Percentiles rank a stretch among this genome's conserved stretches.
Evolutionary conservation across 1,140 invertebrate genomes (phyloP).

Genomic region (Drosophila lini): DNA sequence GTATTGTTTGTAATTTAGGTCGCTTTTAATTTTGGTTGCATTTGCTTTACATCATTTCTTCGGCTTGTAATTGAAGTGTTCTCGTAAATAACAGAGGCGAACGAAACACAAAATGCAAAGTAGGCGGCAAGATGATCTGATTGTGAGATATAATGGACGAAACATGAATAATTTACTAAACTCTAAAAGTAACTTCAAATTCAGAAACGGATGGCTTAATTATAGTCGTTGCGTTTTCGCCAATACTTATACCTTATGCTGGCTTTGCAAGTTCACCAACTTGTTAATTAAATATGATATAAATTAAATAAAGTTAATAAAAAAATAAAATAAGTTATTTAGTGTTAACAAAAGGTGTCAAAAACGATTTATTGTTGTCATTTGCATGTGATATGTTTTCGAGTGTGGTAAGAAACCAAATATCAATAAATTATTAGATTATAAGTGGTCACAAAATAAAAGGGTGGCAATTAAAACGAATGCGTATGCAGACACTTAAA

Average conservation of each 20-base stretch:
- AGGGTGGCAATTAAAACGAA: slow-evolving; percentile 17
- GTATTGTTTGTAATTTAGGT: slow-evolving; percentile 72
- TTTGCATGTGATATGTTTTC: slow-evolving; percentile 63
- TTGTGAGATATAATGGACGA: slow-evolving; percentile 16
- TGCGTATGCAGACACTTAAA: slow-evolving; percentile 37
- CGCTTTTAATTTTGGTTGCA: slow-evolving; percentile 59
- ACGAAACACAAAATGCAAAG: slow-evolving; percentile 18
- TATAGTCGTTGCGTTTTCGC: slow-evolving; percentile 18
- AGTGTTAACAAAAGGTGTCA: slow-evolving; percentile 64
- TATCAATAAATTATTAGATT: slow-evolving; percentile 60
- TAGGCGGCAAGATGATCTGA: slow-evolving; percentile 23
- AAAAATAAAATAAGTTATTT: slow-evolving; percentile 18
- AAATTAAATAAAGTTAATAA: background rate
- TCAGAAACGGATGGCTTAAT: slow-evolving; percentile 4
- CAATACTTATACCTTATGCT: slow-evolving; percentile 28
- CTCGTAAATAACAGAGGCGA: slow-evolving; percentile 28
- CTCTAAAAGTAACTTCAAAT: background rate
- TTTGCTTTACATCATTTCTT: slow-evolving; percentile 52
- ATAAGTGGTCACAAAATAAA: slow-evolving; percentile 52
- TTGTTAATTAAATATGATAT: background rate
- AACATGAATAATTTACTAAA: slow-evolving; percentile 11
- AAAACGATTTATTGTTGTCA: slow-evolving; percentile 66
- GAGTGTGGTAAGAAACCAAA: slow-evolving; percentile 48
- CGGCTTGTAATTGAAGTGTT: slow-evolving; percentile 46
- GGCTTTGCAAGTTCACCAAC: slow-evolving; percentile 4